Evolutionary conservation across 2,797 vertebrate species (phyloP), one percentile per base, ranked within the genome.

Genomic region (Ctenosaura bakeri): DNA sequence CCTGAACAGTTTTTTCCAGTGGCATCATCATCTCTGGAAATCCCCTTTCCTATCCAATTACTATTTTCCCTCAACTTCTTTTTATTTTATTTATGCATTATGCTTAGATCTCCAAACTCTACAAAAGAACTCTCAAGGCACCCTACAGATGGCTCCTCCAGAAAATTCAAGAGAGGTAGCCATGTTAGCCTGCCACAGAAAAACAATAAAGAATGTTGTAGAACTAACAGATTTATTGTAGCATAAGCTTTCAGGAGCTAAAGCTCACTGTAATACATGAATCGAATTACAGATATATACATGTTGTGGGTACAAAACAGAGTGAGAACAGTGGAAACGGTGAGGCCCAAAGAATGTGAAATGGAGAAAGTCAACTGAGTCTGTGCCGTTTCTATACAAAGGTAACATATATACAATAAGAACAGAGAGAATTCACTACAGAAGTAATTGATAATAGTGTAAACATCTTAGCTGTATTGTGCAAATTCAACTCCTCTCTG

Each of bases 21-120:
- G 38, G 52, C 5, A 16, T 84, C 62, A 66, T 74, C 73, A 94
- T 92, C 42, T 66, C 54, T 2, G 94, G 90, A 95, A 96, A 94
- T 94, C 81, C 91, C 87, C 90, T 76, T 89, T 90, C 78, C 80
- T 54, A 56, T 90, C 85, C 76, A n/a, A 74, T 76, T 74, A 71
- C 32, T 35, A 3, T 35, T 38, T 42, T 71, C 12, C 26, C 29
- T 22, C 26, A 16, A 74, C n/a, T 74, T 29, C 26, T 69, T 24
- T 62, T 1, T 12, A 50, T 90, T 74, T 86, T 32, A 85, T 85
- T 87, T 20, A 2, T 73, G 22, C 26, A 29, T 73, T 56, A 56
- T 50, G 20, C 24, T 84, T 89, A 29, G 32, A 66, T 76, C 38
- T 42, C 32, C 24, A 35, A 46, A 35, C 32, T 59, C 20, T 9